Conservation (phyloP, 2,113 vertebrate genomes). For the Patagioenas fasciata region DNA sequence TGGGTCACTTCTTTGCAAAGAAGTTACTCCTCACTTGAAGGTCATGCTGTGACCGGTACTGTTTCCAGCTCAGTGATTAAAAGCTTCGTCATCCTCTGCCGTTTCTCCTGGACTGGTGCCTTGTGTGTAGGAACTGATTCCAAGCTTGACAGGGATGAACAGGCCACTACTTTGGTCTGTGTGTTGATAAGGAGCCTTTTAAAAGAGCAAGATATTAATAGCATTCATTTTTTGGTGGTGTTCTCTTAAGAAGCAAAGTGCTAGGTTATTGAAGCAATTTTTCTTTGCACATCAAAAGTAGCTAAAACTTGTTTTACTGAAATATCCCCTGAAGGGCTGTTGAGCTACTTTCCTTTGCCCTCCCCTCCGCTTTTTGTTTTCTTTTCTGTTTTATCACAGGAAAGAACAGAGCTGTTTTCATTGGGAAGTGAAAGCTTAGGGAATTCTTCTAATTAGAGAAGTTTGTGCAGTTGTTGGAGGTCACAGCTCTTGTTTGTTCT, state of each 20-base stretch:
- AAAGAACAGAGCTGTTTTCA: not conserved
- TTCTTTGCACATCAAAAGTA: not conserved
- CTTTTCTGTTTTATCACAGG: not conserved
- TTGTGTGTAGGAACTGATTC: not conserved
- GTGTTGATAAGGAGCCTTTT: not conserved
- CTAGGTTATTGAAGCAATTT: not conserved
- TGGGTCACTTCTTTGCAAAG: slow-evolving; percentile 8
- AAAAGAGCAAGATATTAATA: not conserved
- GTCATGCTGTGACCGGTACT: not conserved
- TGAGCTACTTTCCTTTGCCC: too few species aligned
- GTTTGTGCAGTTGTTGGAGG: not conserved
- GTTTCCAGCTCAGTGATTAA: not conserved
- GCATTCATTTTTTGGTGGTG: not conserved
- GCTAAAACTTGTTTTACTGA: not conserved
- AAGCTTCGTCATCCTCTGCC: slow-evolving; percentile 10
- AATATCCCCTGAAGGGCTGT: not conserved
- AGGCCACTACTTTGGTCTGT: not conserved
- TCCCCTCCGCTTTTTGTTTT: too few species aligned
- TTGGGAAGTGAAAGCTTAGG: not conserved
- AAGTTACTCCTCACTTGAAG: not conserved
- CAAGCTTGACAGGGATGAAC: not conserved
- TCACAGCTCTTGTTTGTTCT: not conserved
- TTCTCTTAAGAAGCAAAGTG: not conserved
- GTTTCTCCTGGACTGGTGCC: not conserved
- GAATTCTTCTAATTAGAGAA: not conserved